Percentiles rank a stretch among this genome's conserved stretches.
These are phyloP conservation scores for Tenthredo scrophulariae DNA, from an alignment of 2,888 invertebrate genomes.

Conservation along the genomic window DNA sequence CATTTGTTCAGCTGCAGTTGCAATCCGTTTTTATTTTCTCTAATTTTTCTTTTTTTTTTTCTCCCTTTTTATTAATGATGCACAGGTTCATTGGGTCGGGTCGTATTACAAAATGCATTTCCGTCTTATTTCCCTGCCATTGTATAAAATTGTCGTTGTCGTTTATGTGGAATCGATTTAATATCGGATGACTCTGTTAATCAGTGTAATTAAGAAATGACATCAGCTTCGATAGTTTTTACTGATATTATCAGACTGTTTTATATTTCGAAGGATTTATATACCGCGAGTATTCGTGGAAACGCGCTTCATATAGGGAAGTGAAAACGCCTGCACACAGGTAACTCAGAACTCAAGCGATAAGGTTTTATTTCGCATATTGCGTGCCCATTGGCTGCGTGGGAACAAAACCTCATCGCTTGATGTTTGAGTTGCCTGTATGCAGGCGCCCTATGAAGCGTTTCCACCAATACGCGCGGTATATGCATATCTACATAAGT, in stretches of 20 bases:
- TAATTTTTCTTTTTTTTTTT: not conserved
- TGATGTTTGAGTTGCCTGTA: too few species aligned
- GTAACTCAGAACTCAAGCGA: too few species aligned
- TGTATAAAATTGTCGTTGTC: not conserved
- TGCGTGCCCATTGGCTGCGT: too few species aligned
- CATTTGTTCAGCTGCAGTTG: not conserved
- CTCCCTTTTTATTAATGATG: not conserved
- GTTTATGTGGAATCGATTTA: not conserved
- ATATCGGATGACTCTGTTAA: not conserved
- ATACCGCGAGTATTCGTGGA: too few species aligned
- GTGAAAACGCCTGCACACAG: too few species aligned
- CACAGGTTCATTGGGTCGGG: not conserved
- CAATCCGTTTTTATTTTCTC: not conserved
- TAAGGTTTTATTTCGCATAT: too few species aligned
- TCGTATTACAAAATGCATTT: not conserved
- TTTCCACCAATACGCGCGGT: too few species aligned
- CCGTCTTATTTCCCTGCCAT: not conserved
- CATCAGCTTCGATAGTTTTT: not conserved
- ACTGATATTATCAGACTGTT: not conserved
- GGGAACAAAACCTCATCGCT: too few species aligned
- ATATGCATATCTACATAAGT: not conserved
- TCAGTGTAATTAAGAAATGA: not conserved
- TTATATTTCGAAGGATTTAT: too few species aligned
- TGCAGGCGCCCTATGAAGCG: too few species aligned
- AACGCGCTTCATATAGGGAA: too few species aligned